Base-by-base conservation (phyloP, 2,888 invertebrate genomes). In the Sarcophaga variegata region DNA sequence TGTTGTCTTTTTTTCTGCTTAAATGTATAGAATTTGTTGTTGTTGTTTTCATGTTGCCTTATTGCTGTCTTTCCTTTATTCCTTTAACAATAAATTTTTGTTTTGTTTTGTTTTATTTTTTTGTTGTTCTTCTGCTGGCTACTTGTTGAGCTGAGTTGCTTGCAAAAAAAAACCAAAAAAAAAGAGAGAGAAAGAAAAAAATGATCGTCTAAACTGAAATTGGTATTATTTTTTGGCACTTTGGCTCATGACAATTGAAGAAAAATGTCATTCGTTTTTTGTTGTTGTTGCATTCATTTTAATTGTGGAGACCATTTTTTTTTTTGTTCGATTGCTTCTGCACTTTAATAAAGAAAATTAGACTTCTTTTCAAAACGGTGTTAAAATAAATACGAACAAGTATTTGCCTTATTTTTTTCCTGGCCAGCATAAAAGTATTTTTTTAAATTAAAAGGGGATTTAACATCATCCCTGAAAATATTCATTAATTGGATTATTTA, bases 191-290 rank as follows among this genome's bases (percentile, higher is more conserved):
- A 72, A 80, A 81, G 47, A 84, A 83, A 77, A 71, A 81, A n/a
- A 37, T 37, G 25, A 69, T n/a, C 45, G 45, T 77, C 71, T 47
- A 37, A 77, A 54, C 60, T 78, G 69, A 82, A 81, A 85, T 85
- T 85, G 82, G 85, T 82, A 82, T 82, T 75, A 85, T 85, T 78
- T 85, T 79, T 82, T 85, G 74, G 78, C 82, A 82, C 78, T 75
- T 78, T 79, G 75, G 75, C 82, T 78, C 77, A 81, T 81, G 78
- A 78, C 77, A 81, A 78, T 78, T 82, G 81, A 78, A 70, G 82
- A 80, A 78, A 85, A 80, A 80, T 84, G 80, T 80, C 80, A 80
- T 75, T 83, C 72, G 78, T 78, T 54, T 54, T 54, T 54, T 17
- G 1, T 17, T 54, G 17, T 17, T 83, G 83, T 78, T 78, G 83